Percentiles rank a stretch among this genome's conserved stretches.
Conservation (phyloP, 1,140 invertebrate species). For the Lycorma delicatula region DNA sequence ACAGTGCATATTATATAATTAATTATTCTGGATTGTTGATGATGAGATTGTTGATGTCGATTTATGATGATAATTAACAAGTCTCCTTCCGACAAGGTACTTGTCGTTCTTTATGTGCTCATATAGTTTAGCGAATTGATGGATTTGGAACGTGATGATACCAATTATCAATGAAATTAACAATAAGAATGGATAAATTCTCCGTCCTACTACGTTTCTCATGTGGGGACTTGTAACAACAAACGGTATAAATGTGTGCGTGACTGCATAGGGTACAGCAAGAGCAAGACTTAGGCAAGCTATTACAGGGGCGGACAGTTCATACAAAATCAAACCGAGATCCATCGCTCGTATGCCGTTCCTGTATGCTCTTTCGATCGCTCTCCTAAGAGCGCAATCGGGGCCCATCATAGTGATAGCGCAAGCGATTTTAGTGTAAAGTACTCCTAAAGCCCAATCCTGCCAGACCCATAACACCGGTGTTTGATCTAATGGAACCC, state of each 20-base stretch:
- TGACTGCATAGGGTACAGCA: conserved; percentile 81
- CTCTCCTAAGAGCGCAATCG: conserved; percentile 84
- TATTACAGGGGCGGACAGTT: conserved; percentile 83
- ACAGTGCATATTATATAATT: too few species aligned
- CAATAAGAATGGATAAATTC: conserved; percentile 86
- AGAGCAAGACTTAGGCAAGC: conserved; percentile 73
- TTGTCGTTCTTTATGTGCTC: conserved; percentile 99
- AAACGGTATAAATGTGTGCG: conserved; percentile 72
- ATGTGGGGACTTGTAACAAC: conserved; percentile 61
- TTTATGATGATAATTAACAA: conserved; percentile 82
- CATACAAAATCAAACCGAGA: conserved; percentile 60
- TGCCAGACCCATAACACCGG: conserved; percentile 93
- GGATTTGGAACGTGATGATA: conserved; percentile 55
- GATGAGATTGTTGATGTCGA: conserved; percentile 1
- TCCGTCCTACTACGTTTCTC: conserved; percentile 68
- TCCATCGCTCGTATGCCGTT: conserved; percentile 86
- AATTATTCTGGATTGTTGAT: too few species aligned
- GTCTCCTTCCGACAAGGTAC: conserved; percentile 87
- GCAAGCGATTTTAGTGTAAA: conserved; percentile 97
- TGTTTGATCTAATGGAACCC: conserved; percentile 89
- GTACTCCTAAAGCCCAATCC: conserved; percentile 93
- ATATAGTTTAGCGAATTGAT: conserved; percentile 88
- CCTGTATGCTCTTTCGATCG: conserved; percentile 81
- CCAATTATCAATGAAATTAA: conserved; percentile 35
- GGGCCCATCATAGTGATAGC: conserved; percentile 96